Evolutionary conservation across 2,113 vertebrate species (phyloP).

Genomic region (human (Homo sapiens)): DNA sequence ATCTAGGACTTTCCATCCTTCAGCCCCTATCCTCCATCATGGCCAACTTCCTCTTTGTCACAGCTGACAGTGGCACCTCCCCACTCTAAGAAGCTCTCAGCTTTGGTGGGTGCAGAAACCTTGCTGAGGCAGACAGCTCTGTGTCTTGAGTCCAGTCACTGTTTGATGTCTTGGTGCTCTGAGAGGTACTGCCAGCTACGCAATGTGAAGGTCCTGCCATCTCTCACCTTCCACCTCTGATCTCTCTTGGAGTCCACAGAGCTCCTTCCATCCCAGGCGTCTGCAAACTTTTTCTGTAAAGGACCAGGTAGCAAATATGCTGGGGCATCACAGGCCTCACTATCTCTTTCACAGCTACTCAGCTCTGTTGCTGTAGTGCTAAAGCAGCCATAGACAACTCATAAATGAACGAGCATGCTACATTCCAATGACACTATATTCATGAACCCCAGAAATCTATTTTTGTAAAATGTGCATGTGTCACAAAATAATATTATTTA

Average conservation of each 20-base stretch:
- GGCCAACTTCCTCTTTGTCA: background rate
- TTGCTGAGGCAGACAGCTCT: background rate
- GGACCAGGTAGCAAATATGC: background rate
- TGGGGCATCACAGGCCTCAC: background rate
- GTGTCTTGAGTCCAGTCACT: background rate
- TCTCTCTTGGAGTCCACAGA: background rate
- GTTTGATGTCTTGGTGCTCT: background rate
- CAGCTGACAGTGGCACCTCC: too few relatives aligned
- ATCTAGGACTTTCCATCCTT: background rate
- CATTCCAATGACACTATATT: background rate
- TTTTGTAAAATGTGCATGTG: background rate
- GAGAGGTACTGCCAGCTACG: background rate
- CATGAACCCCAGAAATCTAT: background rate
- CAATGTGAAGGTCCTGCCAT: fast-evolving
- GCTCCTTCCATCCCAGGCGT: background rate
- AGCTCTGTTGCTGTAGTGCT: too few relatives aligned
- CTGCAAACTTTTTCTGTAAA: background rate
- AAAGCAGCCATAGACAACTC: background rate
- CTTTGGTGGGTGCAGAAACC: background rate
- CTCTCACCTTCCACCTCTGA: background rate
- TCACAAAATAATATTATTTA: background rate
- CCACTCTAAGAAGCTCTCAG: too few relatives aligned
- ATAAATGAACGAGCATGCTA: background rate
- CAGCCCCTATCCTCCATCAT: background rate
- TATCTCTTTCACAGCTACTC: background rate